Base-by-base conservation (phyloP, 2,113 vertebrate species). In the Cisticola juncidis region DNA sequence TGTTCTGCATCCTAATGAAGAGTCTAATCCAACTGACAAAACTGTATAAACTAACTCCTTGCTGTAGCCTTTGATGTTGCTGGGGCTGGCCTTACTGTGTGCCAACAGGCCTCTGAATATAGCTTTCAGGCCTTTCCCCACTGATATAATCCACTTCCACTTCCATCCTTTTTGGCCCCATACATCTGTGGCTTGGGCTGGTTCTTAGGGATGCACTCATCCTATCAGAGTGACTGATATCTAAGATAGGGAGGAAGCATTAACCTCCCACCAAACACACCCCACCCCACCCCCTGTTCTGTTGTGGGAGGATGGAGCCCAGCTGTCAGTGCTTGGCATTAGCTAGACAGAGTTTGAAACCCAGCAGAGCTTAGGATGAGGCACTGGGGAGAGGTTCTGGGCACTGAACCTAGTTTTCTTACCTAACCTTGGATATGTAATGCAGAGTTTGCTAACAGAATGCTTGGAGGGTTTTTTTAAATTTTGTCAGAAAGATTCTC, bases 1-100 rank as follows among this genome's bases (percentile, higher is more conserved):
- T 95, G 61, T 86, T 65, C 69, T 94, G 98, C 97, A 98, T 98
- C 81, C 94, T 97, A 98, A 98, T 98, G 98, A 98, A 93, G 95
- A 58, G 48, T 42, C 28, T 24, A 64, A 84, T 95, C 91, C 96
- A 96, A 85, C 62, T 29, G 94, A 82, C 92, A 93, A 9, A 89
- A 48, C 77, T 95, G 21, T 57, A 77, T 81, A 70, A 95, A 95
- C 86, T 94, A 85, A 74, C 92, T 94, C 94, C 78, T 82, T 94
- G 66, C 95, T 97, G 88, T 81, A 36, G 90, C 80, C 93, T 97
- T 94, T 92, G 94, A 97, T 53, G 92, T 79, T 92, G 72, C 83
- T 92, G 31, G 38, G 48, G 73, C 81, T 94, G 65, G 38, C 61
- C 47, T 69, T 73, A 21, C 56, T 56, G 11, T 76, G 53, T 70